Conservation (phyloP, 2,113 vertebrate species). For the Prionailurus viverrinus region DNA sequence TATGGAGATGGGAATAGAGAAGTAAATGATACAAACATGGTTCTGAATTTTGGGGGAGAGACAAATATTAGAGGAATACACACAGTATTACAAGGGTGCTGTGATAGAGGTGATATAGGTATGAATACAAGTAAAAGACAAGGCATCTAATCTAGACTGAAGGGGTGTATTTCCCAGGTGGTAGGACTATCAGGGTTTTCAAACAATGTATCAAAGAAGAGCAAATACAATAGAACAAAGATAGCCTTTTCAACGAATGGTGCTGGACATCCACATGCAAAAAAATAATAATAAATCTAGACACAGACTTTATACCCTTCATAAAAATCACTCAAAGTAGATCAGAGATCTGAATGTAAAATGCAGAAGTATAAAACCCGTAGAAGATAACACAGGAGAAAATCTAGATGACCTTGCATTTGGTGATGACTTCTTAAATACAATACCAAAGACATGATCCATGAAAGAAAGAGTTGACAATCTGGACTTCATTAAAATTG, state of each 20-base stretch:
- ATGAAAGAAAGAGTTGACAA: background rate
- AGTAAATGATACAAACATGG: background rate
- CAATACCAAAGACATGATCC: background rate
- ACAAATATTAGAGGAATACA: background rate
- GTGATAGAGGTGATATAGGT: background rate
- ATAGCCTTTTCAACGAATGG: background rate
- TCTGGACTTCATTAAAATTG: background rate
- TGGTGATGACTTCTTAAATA: background rate
- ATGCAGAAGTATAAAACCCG: background rate
- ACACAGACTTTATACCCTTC: background rate
- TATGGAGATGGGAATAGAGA: background rate
- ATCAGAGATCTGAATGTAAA: background rate
- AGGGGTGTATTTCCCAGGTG: background rate
- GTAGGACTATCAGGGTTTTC: background rate
- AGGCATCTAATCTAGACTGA: background rate
- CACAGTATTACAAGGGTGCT: background rate
- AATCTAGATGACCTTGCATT: background rate
- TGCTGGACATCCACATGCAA: background rate
- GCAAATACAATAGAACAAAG: background rate
- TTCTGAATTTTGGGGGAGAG: background rate
- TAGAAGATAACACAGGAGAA: background rate
- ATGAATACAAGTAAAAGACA: background rate
- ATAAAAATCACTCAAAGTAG: background rate
- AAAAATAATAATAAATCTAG: background rate
- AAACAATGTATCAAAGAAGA: background rate